These are phyloP conservation scores for Scaptodrosophila lebanonensis DNA, from an alignment of 1,140 invertebrate species.

Conservation along the genomic window DNA sequence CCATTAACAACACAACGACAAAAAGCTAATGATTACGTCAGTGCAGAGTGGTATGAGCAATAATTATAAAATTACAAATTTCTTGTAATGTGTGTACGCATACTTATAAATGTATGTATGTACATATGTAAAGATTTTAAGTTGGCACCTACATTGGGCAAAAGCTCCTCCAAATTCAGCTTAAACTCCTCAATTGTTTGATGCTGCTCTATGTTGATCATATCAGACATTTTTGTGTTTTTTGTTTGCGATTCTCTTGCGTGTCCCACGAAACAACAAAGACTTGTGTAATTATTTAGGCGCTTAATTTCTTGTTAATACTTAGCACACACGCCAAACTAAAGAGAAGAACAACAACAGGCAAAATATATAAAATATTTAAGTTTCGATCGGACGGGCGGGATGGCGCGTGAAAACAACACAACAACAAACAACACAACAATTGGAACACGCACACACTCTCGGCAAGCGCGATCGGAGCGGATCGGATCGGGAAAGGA, in stretches of 20 bases:
- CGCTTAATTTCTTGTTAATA: no score
- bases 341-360: no score
- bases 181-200: slow-evolving; percentile 62
- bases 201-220: slow-evolving; percentile 64
- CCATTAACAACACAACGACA: no score
- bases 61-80: neutral
- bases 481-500: no score
- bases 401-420: no score
- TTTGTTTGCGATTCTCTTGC: slow-evolving; percentile 8
- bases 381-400: no score
- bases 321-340: no score
- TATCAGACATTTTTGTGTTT: slow-evolving; percentile 62
- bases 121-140: neutral
- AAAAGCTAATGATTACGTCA: neutral
- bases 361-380: no score
- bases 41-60: neutral
- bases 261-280: neutral
- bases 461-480: no score
- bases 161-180: slow-evolving; percentile 60
- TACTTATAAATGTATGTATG: neutral
- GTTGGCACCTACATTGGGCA: slow-evolving; percentile 60
- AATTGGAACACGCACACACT: no score
- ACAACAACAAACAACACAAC: no score
- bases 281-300: slow-evolving; percentile 6
- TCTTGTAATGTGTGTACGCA: slow-evolving; percentile 52